These are phyloP conservation scores for Xestobium rufovillosum DNA, from an alignment of 2,888 invertebrate species.

Conservation along the genomic window DNA sequence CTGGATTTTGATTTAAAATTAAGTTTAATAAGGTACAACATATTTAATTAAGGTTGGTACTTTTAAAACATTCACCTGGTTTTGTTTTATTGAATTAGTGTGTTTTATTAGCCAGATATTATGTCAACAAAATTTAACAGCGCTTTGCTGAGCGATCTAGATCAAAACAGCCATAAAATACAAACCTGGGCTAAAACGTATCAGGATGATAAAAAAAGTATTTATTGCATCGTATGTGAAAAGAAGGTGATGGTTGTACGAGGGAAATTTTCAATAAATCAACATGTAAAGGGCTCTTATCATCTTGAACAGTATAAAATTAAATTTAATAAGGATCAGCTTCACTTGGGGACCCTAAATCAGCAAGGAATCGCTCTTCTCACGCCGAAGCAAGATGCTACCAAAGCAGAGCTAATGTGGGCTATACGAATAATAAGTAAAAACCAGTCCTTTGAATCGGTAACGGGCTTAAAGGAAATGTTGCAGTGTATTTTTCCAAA, in stretches of 20 bases:
- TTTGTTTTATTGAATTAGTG: too few species aligned
- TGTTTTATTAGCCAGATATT: too few species aligned
- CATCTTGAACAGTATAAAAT: neutral
- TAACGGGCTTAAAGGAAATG: neutral
- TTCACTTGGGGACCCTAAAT: neutral
- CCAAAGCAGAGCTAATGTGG: neutral
- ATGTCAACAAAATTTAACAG: too few species aligned
- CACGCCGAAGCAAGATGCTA: constrained; percentile 3
- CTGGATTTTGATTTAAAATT: too few species aligned
- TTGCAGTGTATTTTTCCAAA: neutral
- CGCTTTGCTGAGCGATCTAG: too few species aligned
- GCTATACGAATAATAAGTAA: constrained; percentile 1
- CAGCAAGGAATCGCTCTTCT: neutral
- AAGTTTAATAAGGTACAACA: too few species aligned
- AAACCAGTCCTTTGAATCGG: constrained; percentile 1
- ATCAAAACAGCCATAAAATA: constrained; percentile 1
- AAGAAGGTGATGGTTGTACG: neutral
- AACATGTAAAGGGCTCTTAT: neutral
- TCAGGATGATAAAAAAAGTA: neutral
- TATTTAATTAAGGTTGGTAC: too few species aligned
- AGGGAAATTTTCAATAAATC: neutral
- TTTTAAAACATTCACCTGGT: too few species aligned
- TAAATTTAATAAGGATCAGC: neutral
- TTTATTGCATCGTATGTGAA: neutral
- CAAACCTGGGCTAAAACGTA: neutral